Evolutionary conservation across 2,888 invertebrate species (phyloP).

Genomic region (Podabrus alpinus): DNA sequence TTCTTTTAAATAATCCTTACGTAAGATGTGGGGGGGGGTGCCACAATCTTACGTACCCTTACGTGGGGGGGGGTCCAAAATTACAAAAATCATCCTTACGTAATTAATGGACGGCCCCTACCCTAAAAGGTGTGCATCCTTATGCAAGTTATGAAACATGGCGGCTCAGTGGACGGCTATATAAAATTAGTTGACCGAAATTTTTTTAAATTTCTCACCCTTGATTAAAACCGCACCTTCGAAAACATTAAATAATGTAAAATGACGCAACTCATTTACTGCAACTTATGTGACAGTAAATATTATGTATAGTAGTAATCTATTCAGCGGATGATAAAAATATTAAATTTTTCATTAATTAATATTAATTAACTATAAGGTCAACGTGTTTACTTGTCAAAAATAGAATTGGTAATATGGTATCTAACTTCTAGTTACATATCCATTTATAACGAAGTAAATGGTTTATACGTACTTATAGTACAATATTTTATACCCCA

Average conservation of each 20-base stretch:
- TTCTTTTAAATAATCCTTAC: too few relatives aligned
- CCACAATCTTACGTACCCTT: too few relatives aligned
- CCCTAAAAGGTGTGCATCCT: too few relatives aligned
- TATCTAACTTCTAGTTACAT: not conserved
- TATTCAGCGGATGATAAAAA: not conserved
- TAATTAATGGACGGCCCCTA: too few relatives aligned
- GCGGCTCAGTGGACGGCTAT: too few relatives aligned
- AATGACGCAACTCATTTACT: not conserved
- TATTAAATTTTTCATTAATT: not conserved
- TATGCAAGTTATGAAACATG: too few relatives aligned
- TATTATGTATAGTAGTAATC: not conserved
- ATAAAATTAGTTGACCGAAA: too few relatives aligned
- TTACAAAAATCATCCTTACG: too few relatives aligned
- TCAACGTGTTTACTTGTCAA: not conserved
- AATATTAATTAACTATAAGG: not conserved
- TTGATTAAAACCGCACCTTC: not conserved
- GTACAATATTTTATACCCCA: not conserved
- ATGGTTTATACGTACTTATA: not conserved
- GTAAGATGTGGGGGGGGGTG: too few relatives aligned
- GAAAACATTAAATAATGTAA: not conserved
- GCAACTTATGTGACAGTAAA: not conserved
- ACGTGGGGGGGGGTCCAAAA: too few relatives aligned
- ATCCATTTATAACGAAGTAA: not conserved
- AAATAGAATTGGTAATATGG: not conserved
- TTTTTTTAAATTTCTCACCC: not conserved